Evolutionary conservation across 1,140 invertebrate genomes (phyloP).

Genomic region (Pseudoatta argentina): DNA sequence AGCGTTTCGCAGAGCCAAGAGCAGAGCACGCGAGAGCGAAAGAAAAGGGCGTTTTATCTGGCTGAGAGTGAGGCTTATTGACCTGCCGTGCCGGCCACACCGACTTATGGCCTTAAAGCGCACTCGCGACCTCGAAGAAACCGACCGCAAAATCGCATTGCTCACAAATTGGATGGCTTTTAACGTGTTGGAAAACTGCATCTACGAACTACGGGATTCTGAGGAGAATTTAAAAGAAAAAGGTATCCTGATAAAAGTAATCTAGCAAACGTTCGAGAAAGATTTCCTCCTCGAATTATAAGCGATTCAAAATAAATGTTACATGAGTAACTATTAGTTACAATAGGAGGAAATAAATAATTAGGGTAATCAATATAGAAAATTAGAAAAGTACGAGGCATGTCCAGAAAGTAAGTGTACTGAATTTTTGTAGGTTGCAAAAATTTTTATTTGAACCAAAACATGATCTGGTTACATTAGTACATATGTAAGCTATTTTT

Average conservation of each 20-base stretch:
- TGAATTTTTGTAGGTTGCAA: too few species aligned
- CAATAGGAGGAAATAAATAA: background rate
- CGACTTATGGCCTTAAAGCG: conserved; percentile 67
- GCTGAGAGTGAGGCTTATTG: conserved; percentile 76
- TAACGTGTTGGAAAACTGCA: conserved; percentile 28
- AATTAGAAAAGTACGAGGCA: too few species aligned
- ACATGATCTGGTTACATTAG: too few species aligned
- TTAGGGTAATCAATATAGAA: background rate
- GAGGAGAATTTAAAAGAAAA: background rate
- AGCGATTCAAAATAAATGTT: background rate
- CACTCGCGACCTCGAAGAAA: conserved; percentile 64
- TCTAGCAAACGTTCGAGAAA: background rate
- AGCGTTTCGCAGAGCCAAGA: conserved; percentile 33
- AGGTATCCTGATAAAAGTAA: background rate
- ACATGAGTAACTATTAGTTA: background rate
- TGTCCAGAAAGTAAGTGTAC: too few species aligned
- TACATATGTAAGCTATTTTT: too few species aligned
- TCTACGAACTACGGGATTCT: background rate
- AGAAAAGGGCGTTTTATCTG: conserved; percentile 74
- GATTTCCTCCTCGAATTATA: background rate
- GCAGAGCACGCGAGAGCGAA: conserved; percentile 50
- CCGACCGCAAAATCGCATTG: conserved; percentile 44
- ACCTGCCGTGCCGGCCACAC: conserved; percentile 62
- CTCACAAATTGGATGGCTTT: conserved; percentile 37
- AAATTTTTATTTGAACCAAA: too few species aligned